Conservation (phyloP, 2,888 invertebrate species). For the Meganola albula region DNA sequence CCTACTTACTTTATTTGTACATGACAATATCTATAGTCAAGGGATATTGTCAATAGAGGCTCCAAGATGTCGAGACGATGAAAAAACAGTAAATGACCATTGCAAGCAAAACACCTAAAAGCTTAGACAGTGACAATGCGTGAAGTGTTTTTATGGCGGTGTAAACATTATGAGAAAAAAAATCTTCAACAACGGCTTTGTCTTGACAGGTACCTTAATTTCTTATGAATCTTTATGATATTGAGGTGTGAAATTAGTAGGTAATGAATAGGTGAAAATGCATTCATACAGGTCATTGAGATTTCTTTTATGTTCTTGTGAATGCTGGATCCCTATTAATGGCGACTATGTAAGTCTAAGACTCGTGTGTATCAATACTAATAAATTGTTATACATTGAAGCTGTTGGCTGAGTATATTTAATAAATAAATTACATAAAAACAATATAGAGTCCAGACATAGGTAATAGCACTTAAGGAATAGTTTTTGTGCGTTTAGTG, state of each 20-base stretch:
- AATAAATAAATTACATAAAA: no score
- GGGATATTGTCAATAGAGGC: slow-evolving; percentile 11
- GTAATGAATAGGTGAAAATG: slow-evolving; percentile 26
- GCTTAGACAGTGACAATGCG: slow-evolving; percentile 46
- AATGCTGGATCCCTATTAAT: no score
- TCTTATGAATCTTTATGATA: slow-evolving; percentile 39
- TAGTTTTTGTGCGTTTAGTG: no score
- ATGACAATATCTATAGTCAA: no score
- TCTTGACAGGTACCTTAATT: slow-evolving; percentile 50
- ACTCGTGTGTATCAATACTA: no score
- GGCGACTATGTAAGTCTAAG: no score
- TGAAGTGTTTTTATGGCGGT: slow-evolving; percentile 57
- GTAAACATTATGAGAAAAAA: slow-evolving; percentile 46
- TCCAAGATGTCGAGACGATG: slow-evolving; percentile 22
- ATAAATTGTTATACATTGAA: no score
- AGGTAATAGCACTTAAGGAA: no score
- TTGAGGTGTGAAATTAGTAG: slow-evolving; percentile 52
- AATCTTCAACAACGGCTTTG: slow-evolving; percentile 46
- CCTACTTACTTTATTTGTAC: no score
- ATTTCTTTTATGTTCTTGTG: slow-evolving; percentile 7
- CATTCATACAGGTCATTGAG: no score
- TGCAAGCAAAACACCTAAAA: slow-evolving; percentile 44
- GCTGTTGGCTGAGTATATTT: no score
- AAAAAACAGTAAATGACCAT: slow-evolving; percentile 31
- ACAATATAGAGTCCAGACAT: no score